Base-by-base conservation (phyloP, 2,888 invertebrate genomes). In the Nymphalis polychloros region DNA sequence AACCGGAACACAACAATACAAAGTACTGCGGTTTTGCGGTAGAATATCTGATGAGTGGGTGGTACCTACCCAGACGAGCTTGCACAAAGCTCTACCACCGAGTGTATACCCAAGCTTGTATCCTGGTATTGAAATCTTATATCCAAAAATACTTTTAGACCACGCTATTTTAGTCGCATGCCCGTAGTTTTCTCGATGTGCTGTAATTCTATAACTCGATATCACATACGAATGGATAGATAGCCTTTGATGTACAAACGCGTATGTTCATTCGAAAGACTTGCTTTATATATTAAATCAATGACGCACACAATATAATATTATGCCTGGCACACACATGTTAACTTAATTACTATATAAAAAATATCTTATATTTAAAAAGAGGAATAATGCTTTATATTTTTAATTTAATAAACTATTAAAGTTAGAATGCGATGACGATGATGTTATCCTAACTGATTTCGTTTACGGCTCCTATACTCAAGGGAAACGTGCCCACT, bases 181-280 rank as follows among this genome's bases (percentile, higher is more conserved):
- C 4, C 13, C 53, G n/a, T 63, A 63, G 19, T 3, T 63, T n/a
- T 27, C 53, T 55, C 31, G 27, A 55, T 55, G 17, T 31, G 16
- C 7, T 53, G 27, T 55, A 23, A 52, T 13, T 8, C 31, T 41
- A 35, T n/a, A 57, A 35, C 35, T 41, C 35, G 35, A 41, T 57
- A 57, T 19, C 19, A 57, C 57, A 35, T 57, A 57, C 41, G 41
- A 41, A 19, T 41, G 57, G 13, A 41, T 57, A 49, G 49, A 49
- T 49, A 57, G 35, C 41, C 57, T 57, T 57, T 57, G 57, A 57
- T 57, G 57, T 57, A 41, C 19, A 31, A 55, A 20, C 35, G 20
- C 57, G 41, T 57, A 41, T 57, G 41, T 57, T 57, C 57, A 41
- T 57, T 41, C 31, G 17, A 41, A 57, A 57, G 57, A 13, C 35